phyloP scores from a whole-genome alignment of 2,113 vertebrate genomes.

The Apteryx mantelli region DNA sequence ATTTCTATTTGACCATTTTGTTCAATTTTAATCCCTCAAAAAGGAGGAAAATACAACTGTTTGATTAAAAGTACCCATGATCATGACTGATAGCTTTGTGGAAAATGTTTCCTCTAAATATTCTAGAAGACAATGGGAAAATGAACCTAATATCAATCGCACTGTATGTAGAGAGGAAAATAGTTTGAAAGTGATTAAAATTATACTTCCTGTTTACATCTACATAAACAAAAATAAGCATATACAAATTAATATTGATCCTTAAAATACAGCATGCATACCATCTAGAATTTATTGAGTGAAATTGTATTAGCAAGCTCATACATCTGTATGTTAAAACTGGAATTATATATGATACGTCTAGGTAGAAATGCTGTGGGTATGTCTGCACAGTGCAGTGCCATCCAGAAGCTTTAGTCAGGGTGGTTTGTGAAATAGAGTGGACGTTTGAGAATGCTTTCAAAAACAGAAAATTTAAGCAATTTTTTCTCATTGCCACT shows the following conservation, averaged over 20 bases:
- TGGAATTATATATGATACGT: background rate
- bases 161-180: background rate
- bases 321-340: background rate
- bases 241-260: background rate
- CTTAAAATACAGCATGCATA: background rate
- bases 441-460: background rate
- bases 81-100: background rate
- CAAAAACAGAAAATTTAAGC: background rate
- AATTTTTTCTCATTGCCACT: background rate
- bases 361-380: background rate
- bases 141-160: background rate
- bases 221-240: background rate
- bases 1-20: background rate
- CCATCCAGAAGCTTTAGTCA: background rate
- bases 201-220: background rate
- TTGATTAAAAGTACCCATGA: background rate
- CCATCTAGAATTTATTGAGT: background rate
- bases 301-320: background rate
- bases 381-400: accelerated
- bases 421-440: background rate
- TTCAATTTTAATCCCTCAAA: background rate
- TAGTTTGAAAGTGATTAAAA: background rate
- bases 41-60: background rate
- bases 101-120: background rate
- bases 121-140: background rate